A percentile compares a stretch with the other conserved stretches of the same genome.
Evolutionary conservation across 2,797 vertebrate genomes (phyloP).

Genomic region (Eutrigla gurnardus): DNA sequence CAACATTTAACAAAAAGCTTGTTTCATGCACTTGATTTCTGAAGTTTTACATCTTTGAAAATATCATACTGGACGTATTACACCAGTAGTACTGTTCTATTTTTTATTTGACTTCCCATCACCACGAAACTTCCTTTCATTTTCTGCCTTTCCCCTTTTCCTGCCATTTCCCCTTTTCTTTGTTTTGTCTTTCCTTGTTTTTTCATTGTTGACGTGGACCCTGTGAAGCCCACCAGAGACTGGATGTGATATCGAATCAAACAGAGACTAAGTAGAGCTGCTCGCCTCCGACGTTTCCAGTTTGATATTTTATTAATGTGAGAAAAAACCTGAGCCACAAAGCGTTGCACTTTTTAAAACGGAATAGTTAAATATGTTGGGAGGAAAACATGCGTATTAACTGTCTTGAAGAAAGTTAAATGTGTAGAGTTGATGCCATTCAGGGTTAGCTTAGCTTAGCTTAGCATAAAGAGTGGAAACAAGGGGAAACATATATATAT

Average conservation of each 20-base stretch:
- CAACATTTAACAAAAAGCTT: not conserved
- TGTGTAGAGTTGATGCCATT: not conserved
- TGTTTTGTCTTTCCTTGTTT: conserved; percentile 10
- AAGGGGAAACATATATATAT: not conserved
- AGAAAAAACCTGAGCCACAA: not conserved
- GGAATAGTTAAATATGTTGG: not conserved
- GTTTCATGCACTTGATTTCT: not conserved
- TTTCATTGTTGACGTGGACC: conserved; percentile 12
- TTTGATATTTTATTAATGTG: conserved; percentile 6
- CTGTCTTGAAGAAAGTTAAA: not conserved
- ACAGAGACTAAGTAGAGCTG: conserved; percentile 5
- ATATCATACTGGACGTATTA: not conserved
- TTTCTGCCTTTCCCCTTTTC: conserved; percentile 4
- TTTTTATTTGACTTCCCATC: not conserved
- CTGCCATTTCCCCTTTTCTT: not conserved
- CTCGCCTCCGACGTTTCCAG: not conserved
- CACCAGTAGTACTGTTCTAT: not conserved
- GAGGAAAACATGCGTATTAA: not conserved
- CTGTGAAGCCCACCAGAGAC: not conserved
- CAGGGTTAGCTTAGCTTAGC: conserved; percentile 16
- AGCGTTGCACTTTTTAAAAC: not conserved
- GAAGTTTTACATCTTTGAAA: not conserved
- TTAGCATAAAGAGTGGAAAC: not conserved
- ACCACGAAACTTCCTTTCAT: conserved; percentile 9
- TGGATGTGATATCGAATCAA: not conserved